phyloP scores from a whole-genome alignment of 2,113 vertebrate genomes.

The Micronycteris hirsuta region DNA sequence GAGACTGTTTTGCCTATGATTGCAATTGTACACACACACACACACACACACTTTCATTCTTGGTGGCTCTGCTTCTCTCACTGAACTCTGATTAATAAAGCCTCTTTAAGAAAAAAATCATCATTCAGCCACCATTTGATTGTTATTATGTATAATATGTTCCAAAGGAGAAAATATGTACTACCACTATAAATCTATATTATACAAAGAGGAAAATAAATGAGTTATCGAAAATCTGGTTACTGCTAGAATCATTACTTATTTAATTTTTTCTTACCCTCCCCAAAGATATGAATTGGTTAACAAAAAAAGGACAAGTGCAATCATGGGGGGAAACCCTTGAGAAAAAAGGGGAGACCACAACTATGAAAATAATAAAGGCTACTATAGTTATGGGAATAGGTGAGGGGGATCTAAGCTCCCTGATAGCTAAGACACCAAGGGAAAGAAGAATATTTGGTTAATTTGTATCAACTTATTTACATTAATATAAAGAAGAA shows the following conservation, averaged over 20 bases:
- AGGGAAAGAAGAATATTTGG: not conserved
- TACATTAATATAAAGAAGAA: not conserved
- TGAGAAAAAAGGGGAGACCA: not conserved
- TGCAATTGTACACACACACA: not conserved
- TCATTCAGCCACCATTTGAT: not conserved
- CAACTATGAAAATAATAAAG: not conserved
- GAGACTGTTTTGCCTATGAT: not conserved
- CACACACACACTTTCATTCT: not conserved
- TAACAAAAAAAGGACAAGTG: not conserved
- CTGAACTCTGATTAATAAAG: not conserved
- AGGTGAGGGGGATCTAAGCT: not conserved
- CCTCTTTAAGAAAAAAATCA: not conserved
- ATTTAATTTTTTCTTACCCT: not conserved
- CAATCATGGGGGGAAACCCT: not conserved
- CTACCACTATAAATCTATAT: not conserved
- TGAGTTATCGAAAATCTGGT: not conserved
- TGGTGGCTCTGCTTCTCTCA: not conserved
- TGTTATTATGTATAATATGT: not conserved
- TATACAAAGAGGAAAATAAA: constrained; percentile 29
- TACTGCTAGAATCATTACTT: not conserved
- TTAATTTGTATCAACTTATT: not conserved
- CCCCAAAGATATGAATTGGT: not conserved
- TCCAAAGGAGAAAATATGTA: not conserved
- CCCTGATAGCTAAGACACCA: not conserved
- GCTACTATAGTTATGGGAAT: not conserved